These are phyloP conservation scores for Hyaena hyaena DNA, from an alignment of 2,113 vertebrate genomes.

Conservation along the genomic window DNA sequence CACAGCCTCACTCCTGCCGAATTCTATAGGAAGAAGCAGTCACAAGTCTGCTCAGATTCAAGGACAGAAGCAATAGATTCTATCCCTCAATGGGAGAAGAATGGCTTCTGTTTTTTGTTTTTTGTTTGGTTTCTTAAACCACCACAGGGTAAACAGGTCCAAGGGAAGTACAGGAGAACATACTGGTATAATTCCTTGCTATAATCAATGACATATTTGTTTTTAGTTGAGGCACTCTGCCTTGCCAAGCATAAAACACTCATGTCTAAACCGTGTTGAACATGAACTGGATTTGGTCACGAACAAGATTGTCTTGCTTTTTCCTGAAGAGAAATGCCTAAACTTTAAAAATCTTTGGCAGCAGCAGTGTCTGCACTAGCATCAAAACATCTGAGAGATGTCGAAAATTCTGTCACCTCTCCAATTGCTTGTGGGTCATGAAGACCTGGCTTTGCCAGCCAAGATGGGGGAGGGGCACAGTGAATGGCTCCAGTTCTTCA, in stretches of 20 bases:
- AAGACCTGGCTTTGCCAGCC: not conserved
- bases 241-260: conserved; percentile 27
- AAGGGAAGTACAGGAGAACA: not conserved
- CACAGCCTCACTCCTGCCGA: not conserved
- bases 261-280: conserved; percentile 20
- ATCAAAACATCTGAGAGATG: not conserved
- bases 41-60: not conserved
- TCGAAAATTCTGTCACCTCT: not conserved
- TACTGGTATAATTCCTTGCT: conserved; percentile 39
- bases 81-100: not conserved
- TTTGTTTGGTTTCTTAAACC: not conserved
- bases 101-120: not conserved
- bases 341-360: not conserved
- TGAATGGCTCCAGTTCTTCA: not conserved
- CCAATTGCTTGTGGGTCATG: not conserved
- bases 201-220: conserved; percentile 43
- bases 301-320: not conserved
- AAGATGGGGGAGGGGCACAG: no score
- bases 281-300: conserved; percentile 15
- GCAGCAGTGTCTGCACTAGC: not conserved
- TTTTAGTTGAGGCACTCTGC: not conserved
- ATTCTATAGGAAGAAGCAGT: not conserved
- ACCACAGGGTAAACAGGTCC: not conserved
- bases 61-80: not conserved
- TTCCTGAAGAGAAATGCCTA: conserved; percentile 48